Evolutionary conservation across 2,888 invertebrate genomes (phyloP).

Genomic region (Epinotia demarniana): DNA sequence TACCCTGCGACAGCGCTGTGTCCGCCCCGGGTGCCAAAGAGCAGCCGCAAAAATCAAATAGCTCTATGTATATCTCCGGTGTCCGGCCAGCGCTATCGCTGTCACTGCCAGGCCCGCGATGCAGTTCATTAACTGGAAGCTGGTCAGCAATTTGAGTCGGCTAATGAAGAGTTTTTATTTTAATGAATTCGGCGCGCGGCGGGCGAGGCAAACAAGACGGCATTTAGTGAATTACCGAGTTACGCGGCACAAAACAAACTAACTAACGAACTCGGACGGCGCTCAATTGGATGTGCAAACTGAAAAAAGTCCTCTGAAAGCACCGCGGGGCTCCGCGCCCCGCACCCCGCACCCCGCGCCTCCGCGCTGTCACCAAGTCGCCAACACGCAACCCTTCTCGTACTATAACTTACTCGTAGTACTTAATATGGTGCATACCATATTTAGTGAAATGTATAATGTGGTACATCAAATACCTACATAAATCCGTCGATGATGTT

Average conservation of each 20-base stretch:
- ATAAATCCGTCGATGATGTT: neutral
- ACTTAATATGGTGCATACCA: too few relatives aligned
- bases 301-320: slow-evolving; percentile 20
- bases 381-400: neutral
- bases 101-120: neutral
- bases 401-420: neutral
- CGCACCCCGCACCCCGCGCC: neutral
- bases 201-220: slow-evolving; percentile 18
- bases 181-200: slow-evolving; percentile 12
- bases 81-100: neutral
- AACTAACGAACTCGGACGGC: slow-evolving; percentile 36
- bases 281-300: slow-evolving; percentile 37
- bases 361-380: neutral
- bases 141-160: slow-evolving; percentile 5
- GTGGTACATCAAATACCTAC: too few relatives aligned
- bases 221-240: slow-evolving; percentile 27
- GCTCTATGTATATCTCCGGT: neutral
- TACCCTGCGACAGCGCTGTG: neutral
- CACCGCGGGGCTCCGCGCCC: neutral
- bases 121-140: neutral
- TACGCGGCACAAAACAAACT: slow-evolving; percentile 35
- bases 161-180: slow-evolving; percentile 32
- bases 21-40: neutral
- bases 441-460: too few relatives aligned
- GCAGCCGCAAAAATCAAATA: neutral